phyloP scores from a whole-genome alignment of 1,140 invertebrate species.

The Eumaeus atala region DNA sequence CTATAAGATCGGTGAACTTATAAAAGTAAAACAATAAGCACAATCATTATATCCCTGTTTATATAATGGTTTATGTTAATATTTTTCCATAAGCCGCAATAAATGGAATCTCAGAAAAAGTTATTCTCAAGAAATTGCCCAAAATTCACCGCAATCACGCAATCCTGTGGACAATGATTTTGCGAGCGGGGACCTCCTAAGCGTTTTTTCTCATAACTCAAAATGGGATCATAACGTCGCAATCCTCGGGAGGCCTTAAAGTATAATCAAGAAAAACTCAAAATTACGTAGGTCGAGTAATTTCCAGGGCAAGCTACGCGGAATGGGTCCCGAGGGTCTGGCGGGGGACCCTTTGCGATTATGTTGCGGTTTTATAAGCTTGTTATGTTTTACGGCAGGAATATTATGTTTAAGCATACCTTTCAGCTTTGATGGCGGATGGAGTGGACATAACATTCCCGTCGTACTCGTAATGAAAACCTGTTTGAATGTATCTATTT shows the following conservation, averaged over 20 bases:
- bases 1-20: too few relatives aligned
- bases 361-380: constrained; percentile 64
- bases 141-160: constrained; percentile 43
- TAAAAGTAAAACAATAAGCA: neutral
- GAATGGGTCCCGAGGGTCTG: constrained; percentile 55
- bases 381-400: constrained; percentile 61
- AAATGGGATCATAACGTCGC: constrained; percentile 69
- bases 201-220: constrained; percentile 67
- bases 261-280: constrained; percentile 67
- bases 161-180: constrained; percentile 57
- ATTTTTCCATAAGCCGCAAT: constrained; percentile 1
- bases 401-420: constrained; percentile 59
- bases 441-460: constrained; percentile 11
- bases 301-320: constrained; percentile 56
- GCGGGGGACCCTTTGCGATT: constrained; percentile 49
- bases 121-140: constrained; percentile 18
- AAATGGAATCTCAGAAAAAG: constrained; percentile 16
- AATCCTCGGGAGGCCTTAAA: constrained; percentile 57
- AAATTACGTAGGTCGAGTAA: constrained; percentile 66
- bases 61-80: constrained; percentile 1
- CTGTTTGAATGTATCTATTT: too few relatives aligned
- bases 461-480: neutral
- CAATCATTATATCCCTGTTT: neutral
- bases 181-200: constrained; percentile 42
- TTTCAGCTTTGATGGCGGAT: constrained; percentile 27